phyloP scores from a whole-genome alignment of 2,888 invertebrate genomes.

The Lasius platythorax region DNA sequence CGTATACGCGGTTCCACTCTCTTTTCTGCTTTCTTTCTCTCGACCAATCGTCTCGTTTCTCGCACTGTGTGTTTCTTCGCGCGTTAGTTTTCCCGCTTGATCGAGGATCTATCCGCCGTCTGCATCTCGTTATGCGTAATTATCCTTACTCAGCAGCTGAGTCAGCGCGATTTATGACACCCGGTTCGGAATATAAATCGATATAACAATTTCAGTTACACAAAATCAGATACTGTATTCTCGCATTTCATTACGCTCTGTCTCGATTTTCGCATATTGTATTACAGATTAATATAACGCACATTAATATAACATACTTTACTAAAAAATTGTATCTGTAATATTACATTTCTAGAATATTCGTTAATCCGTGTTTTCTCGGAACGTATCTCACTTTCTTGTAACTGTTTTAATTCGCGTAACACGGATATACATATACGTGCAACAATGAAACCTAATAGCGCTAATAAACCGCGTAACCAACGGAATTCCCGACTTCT shows the following conservation, averaged over 20 bases:
- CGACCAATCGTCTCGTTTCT: slow-evolving; percentile 48
- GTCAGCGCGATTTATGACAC: slow-evolving; percentile 35
- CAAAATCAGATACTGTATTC: neutral
- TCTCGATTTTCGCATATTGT: too few relatives aligned
- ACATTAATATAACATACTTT: neutral
- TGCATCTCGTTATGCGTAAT: slow-evolving; percentile 54
- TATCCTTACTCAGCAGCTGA: slow-evolving; percentile 24
- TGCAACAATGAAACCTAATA: neutral
- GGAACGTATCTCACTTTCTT: neutral
- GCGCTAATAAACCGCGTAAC: neutral
- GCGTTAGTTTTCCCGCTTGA: slow-evolving; percentile 1
- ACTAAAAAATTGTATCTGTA: neutral
- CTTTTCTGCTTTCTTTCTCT: slow-evolving; percentile 28
- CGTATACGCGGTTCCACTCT: slow-evolving; percentile 30
- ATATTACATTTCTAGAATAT: neutral
- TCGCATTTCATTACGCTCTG: neutral
- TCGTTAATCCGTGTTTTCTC: neutral
- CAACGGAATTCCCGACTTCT: neutral
- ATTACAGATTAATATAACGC: neutral
- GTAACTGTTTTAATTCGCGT: neutral
- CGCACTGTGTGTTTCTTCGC: slow-evolving; percentile 44
- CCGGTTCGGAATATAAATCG: neutral
- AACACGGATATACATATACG: neutral
- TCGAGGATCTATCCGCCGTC: slow-evolving; percentile 24
- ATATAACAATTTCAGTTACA: neutral